phyloP scores from a whole-genome alignment of 2,888 invertebrate genomes.

The Coelopa pilipes region DNA sequence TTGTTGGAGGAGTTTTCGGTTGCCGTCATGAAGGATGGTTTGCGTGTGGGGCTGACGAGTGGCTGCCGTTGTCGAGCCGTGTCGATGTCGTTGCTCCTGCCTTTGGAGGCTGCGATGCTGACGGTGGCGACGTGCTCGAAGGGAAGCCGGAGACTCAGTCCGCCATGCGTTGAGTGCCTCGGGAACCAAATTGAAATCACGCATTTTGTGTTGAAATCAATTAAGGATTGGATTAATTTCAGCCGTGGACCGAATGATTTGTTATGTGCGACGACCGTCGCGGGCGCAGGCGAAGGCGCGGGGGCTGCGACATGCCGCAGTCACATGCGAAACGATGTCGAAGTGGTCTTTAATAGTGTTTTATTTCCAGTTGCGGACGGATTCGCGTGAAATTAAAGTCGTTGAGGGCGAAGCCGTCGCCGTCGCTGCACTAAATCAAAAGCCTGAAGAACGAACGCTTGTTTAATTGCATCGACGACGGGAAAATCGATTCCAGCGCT shows the following conservation, averaged over 20 bases:
- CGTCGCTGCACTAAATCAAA: background rate
- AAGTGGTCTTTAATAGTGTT: background rate
- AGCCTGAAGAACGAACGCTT: background rate
- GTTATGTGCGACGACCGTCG: conserved; percentile 38
- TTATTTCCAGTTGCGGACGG: background rate
- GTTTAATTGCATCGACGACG: too few relatives aligned
- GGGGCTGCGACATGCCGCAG: background rate
- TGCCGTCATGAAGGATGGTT: background rate
- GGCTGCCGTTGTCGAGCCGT: background rate
- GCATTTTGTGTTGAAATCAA: conserved; percentile 54
- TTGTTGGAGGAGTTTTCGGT: conserved; percentile 5
- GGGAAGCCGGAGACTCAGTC: background rate
- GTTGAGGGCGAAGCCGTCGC: background rate
- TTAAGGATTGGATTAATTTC: conserved; percentile 54
- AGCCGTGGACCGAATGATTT: conserved; percentile 31
- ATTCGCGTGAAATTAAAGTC: background rate
- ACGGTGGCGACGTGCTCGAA: background rate
- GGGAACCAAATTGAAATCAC: conserved; percentile 45
- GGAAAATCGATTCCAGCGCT: too few relatives aligned
- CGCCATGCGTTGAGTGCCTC: background rate
- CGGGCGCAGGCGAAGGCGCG: conserved; percentile 40
- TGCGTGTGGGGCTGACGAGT: conserved; percentile 1
- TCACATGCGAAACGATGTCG: background rate
- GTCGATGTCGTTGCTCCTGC: background rate
- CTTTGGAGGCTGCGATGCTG: too few relatives aligned